These are phyloP conservation scores for Metellina segmentata DNA, from an alignment of 2,888 invertebrate species.

Conservation along the genomic window DNA sequence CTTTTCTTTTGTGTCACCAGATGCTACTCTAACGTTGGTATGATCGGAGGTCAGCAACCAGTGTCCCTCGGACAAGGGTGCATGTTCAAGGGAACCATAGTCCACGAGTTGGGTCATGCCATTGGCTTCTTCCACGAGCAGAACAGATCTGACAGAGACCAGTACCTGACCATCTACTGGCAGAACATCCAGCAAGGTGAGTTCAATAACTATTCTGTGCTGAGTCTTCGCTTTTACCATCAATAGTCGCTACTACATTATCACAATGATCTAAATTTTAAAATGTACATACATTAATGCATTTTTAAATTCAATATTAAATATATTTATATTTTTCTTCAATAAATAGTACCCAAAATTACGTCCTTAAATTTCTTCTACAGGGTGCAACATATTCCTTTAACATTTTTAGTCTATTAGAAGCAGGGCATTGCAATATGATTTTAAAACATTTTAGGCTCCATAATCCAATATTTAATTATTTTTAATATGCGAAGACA, in stretches of 20 bases:
- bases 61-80: slow-evolving; percentile 75
- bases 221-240: not conserved
- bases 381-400: too few species aligned
- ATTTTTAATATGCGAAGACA: too few species aligned
- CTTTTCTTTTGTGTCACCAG: not conserved
- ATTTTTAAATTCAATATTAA: too few species aligned
- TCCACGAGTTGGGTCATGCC: slow-evolving; percentile 76
- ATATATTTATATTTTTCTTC: too few species aligned
- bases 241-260: not conserved
- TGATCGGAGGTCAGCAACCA: slow-evolving; percentile 71
- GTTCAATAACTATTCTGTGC: too few species aligned
- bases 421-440: too few species aligned
- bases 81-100: slow-evolving; percentile 70
- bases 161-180: slow-evolving; percentile 79
- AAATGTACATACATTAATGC: too few species aligned
- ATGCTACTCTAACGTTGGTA: slow-evolving; percentile 75
- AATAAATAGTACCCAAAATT: too few species aligned
- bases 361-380: too few species aligned
- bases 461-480: too few species aligned
- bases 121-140: slow-evolving; percentile 80
- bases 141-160: slow-evolving; percentile 80
- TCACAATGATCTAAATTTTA: not conserved
- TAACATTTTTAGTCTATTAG: too few species aligned
- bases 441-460: too few species aligned
- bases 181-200: slow-evolving; percentile 79